Evolutionary conservation across 2,797 vertebrate species (phyloP).

Genomic region (Mallotus villosus): DNA sequence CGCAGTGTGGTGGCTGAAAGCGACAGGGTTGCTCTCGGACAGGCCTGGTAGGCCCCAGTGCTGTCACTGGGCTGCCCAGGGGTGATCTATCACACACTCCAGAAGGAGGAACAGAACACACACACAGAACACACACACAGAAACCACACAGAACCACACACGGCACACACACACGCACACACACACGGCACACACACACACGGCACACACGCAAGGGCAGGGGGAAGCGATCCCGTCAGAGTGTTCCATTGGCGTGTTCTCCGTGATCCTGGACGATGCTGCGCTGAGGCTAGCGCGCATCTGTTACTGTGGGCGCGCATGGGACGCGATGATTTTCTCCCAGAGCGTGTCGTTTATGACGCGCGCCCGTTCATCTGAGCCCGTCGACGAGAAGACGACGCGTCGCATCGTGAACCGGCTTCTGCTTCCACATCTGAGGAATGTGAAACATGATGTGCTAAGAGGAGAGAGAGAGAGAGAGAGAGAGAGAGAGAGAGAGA

Average conservation of each 20-base stretch:
- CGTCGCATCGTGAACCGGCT: slow-evolving; percentile 10
- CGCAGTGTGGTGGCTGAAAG: background rate
- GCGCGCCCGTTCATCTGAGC: too few relatives aligned
- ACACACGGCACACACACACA: too few relatives aligned
- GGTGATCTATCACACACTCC: slow-evolving; percentile 41
- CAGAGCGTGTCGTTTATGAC: too few relatives aligned
- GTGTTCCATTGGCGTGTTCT: slow-evolving; percentile 17
- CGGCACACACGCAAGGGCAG: slow-evolving; percentile 7
- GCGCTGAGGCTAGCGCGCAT: background rate
- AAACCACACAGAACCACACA: slow-evolving; percentile 17
- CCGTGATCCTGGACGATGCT: background rate
- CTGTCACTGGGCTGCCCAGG: slow-evolving; percentile 35
- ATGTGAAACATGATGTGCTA: slow-evolving; percentile 58
- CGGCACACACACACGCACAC: slow-evolving; percentile 16
- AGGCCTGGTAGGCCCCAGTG: slow-evolving; percentile 31
- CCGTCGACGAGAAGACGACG: too few relatives aligned
- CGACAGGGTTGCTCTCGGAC: slow-evolving; percentile 26
- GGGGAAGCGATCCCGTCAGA: background rate
- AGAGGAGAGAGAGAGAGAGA: too few relatives aligned
- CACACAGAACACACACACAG: slow-evolving; percentile 13
- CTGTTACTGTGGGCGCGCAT: background rate
- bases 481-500: background rate
- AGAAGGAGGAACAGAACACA: slow-evolving; percentile 30
- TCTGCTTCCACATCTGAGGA: slow-evolving; percentile 42
- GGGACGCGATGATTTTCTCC: too few relatives aligned